Evolutionary conservation across 2,888 invertebrate genomes (phyloP), one percentile per base, ranked within the genome.

Genomic region (Philereme vetulata): DNA sequence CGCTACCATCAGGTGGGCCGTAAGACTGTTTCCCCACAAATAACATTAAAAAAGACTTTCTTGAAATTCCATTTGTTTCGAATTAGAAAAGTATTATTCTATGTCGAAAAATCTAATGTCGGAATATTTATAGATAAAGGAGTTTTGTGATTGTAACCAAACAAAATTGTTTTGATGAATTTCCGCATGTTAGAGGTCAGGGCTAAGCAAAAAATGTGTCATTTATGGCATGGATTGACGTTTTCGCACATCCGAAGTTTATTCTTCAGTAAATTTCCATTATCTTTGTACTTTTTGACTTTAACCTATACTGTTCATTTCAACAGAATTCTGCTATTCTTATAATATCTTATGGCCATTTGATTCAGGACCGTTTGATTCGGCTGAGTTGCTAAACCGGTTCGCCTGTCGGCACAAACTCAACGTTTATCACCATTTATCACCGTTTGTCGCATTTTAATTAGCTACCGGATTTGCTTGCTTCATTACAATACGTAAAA

Each of bases 201-300:
- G 47, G 57, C 40, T 40, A 36, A 4, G n/a, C 45, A 57, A 56
- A 57, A 57, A 57, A 49, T 38, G 34, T 52, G 51, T 46, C 55
- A 52, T 45, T 46, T 45, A n/a, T 32, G 9, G 7, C 46, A 11
- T 42, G 51, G 21, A 38, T 33, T 46, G 50, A 51, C 54, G 51
- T 57, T 62, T 62, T 62, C 57, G 42, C 62, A 62, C 51, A 60
- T 56, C 21, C n/a, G 53, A 61, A 50, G 53, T 46, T 62, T 53
- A 53, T 42, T 51, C 21, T 46, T 51, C 11, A 7, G 45, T 52
- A 46, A 10, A 45, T 55, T 56, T 47, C 54, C 50, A 54, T 46
- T 21, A 21, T 21, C 21, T 21, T 21, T 21, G 2, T 21, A 21
- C 21, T 21, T 21, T 1, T 21, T 2, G 21, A 21, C 21, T 21